Percentiles rank a stretch among this genome's conserved stretches.
Conservation (phyloP, 2,797 vertebrate species). For the Siniperca undulata region DNA sequence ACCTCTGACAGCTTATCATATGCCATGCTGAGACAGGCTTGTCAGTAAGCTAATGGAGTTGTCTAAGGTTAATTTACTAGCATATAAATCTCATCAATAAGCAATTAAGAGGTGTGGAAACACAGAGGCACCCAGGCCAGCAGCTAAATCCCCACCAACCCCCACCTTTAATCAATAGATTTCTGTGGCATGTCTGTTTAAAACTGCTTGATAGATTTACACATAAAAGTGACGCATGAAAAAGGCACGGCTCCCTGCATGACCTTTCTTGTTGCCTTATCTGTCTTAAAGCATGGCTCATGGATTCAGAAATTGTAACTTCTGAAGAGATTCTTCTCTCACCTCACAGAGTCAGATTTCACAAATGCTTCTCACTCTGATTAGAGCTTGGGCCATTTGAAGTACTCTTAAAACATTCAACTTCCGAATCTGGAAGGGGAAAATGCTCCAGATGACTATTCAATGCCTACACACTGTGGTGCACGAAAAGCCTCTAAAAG, state of each 20-base stretch:
- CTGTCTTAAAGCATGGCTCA: neutral
- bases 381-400: slow-evolving; percentile 29
- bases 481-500: slow-evolving; percentile 25
- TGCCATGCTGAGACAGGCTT: slow-evolving; percentile 75
- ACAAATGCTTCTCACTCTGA: slow-evolving; percentile 51
- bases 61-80: slow-evolving; percentile 85
- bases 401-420: slow-evolving; percentile 21
- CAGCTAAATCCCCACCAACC: slow-evolving; percentile 57
- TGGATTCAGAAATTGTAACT: slow-evolving; percentile 14
- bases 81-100: slow-evolving; percentile 87
- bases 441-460: slow-evolving; percentile 46
- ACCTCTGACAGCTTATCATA: slow-evolving; percentile 80
- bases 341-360: slow-evolving; percentile 40
- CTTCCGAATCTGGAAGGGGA: slow-evolving; percentile 33
- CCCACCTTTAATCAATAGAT: slow-evolving; percentile 80
- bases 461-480: slow-evolving; percentile 20
- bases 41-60: slow-evolving; percentile 83
- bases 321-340: slow-evolving; percentile 13
- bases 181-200: slow-evolving; percentile 70
- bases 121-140: slow-evolving; percentile 69
- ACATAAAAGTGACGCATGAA: slow-evolving; percentile 64
- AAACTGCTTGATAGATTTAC: slow-evolving; percentile 74
- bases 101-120: slow-evolving; percentile 86
- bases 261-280: slow-evolving; percentile 40
- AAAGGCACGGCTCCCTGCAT: slow-evolving; percentile 38